Base-by-base conservation (phyloP, 2,113 vertebrate genomes). In the Eulemur macaco region DNA sequence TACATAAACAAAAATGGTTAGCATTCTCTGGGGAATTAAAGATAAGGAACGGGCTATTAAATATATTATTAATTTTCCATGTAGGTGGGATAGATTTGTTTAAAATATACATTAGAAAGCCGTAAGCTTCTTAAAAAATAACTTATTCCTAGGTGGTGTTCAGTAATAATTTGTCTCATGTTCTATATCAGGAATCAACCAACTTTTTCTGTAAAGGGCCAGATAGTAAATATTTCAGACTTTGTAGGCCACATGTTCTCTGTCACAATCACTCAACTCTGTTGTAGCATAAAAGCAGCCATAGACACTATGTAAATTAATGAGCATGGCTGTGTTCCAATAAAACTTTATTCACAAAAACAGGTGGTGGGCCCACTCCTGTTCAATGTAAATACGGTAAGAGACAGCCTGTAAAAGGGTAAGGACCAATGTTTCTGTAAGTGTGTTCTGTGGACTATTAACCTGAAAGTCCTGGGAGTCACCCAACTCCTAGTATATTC, bases 1-100 rank as follows among this genome's bases (percentile, higher is more conserved):
- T 90, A 94, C 29, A 85, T 39, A 96, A 95, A 71, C n/a, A 69
- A 94, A 95, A 92, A 78, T 37, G 29, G 20, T 69, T 66, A 90
- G 4, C 31, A 60, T 92, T 92, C 34, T 84, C 80, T 76, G 50
- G 47, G 25, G 15, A 85, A 84, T 84, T 92, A 91, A 91, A 81
- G 42, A 42, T 74, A 64, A 91, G 34, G 39, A 58, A 34, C 11
- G 20, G 8, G 0, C 37, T 77, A n/a, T 73, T 73, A 92, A 25
- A 47, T 88, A 63, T 86, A 85, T 83, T 81, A 34, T 45, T 78
- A 78, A 73, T 83, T 71, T 1, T 20, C 34, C 52, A 34, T 54
- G 15, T 42, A 80, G 17, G 2, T 78, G 27, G 12, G 21, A 71
- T 71, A 68, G 58, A 39, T 88, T 91, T 96, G 27, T 77, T 25